Conservation (phyloP, 2,888 invertebrate species). For the Dinocampus coccinellae region DNA sequence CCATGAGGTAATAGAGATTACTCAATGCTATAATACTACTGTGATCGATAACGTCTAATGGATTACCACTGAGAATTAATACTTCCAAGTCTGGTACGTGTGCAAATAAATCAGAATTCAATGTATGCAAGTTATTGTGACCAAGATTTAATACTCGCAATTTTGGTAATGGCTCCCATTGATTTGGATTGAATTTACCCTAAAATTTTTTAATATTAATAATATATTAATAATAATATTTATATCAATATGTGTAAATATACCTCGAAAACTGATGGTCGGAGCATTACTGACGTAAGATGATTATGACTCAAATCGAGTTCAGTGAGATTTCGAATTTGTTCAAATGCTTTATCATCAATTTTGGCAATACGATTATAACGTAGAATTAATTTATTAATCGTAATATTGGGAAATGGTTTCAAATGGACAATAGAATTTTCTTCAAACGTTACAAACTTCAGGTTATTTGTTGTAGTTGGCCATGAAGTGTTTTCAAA, state of each 20-base stretch:
- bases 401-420: constrained; percentile 71
- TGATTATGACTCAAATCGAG: constrained; percentile 81
- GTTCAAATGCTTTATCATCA: constrained; percentile 75
- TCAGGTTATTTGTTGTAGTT: constrained; percentile 57
- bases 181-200: constrained; percentile 74
- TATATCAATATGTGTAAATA: constrained; percentile 35
- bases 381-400: constrained; percentile 75
- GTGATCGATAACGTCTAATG: constrained; percentile 77
- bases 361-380: constrained; percentile 77
- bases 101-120: constrained; percentile 82
- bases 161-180: constrained; percentile 74
- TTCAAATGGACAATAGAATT: constrained; percentile 68
- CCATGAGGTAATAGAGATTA: constrained; percentile 76
- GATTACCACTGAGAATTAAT: constrained; percentile 82
- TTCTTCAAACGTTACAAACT: constrained; percentile 54
- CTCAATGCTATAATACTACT: constrained; percentile 76
- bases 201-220: constrained; percentile 52
- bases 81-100: constrained; percentile 78
- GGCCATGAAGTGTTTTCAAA: constrained; percentile 74
- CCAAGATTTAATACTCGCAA: constrained; percentile 77
- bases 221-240: constrained; percentile 6
- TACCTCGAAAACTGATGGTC: constrained; percentile 80
- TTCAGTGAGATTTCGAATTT: constrained; percentile 74
- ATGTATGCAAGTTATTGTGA: constrained; percentile 78
- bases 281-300: constrained; percentile 73